Conservation (phyloP, 2,113 vertebrate species). For the Limanda limanda region DNA sequence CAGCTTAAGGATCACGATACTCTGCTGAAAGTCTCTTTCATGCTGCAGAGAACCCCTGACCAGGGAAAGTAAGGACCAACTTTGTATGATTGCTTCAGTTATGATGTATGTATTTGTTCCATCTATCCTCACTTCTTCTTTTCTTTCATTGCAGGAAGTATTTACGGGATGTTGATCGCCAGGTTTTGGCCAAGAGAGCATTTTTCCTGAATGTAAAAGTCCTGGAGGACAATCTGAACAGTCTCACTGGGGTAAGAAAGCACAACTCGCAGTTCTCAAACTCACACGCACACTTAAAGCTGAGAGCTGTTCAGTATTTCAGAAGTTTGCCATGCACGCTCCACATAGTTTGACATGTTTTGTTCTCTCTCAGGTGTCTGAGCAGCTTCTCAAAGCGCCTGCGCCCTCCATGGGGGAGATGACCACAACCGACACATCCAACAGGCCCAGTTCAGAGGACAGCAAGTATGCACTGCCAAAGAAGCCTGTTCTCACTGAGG, state of each 20-base stretch:
- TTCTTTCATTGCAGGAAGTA: constrained; percentile 88
- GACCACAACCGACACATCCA: constrained; percentile 92
- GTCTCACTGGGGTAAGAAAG: constrained; percentile 88
- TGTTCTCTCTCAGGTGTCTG: constrained; percentile 79
- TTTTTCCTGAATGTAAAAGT: constrained; percentile 97
- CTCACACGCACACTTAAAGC: constrained; percentile 6
- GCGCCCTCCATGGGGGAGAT: constrained; percentile 86
- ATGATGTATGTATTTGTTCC: constrained; percentile 10
- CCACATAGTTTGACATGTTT: constrained; percentile 57
- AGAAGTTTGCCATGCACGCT: constrained; percentile 39
- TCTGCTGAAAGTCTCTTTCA: constrained; percentile 95
- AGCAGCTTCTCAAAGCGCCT: constrained; percentile 76
- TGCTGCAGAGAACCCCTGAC: constrained; percentile 98
- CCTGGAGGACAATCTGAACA: constrained; percentile 94
- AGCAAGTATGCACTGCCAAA: constrained; percentile 86
- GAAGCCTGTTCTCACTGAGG: constrained; percentile 84
- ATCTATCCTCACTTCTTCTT: constrained; percentile 1
- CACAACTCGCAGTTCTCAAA: constrained; percentile 7
- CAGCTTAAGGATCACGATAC: constrained; percentile 95
- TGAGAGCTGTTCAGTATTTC: constrained; percentile 17
- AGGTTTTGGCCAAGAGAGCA: constrained; percentile 94
- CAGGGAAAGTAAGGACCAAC: constrained; percentile 96
- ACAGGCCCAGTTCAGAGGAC: constrained; percentile 88
- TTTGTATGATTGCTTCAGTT: constrained; percentile 10
- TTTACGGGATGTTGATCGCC: constrained; percentile 97